Base-by-base conservation (phyloP, 2,888 invertebrate genomes). In the Luperina nickerlii region DNA sequence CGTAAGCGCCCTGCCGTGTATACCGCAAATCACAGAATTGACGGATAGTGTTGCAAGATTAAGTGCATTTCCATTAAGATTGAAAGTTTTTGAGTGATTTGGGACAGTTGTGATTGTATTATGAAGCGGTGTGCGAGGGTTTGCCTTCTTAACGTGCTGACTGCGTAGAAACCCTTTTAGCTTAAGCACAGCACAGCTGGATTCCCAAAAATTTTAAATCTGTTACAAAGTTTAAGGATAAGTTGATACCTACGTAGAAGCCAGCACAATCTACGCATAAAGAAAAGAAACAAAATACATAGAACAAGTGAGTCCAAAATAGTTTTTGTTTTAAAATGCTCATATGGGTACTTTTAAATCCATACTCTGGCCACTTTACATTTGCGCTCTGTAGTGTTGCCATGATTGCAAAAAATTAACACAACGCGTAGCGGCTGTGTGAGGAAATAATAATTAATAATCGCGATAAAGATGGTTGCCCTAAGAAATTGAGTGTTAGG, bases 11-110 rank as follows among this genome's bases (percentile, higher is more conserved):
- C 94, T 93, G 89, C 89, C 85, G 92, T 91, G 92, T 91, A 92
- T 91, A 94, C 95, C 94, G 94, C 96, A 95, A 95, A 95, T 95
- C 94, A 93, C 90, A 90, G 91, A 94, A 93, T 92, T 92, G 93
- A 93, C 92, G 90, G 66, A 86, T 86, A 85, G 78, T 86, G 80
- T 82, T 83, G 80, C 83, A 76, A 89, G 81, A 86, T 83, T 85
- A 84, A 82, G 72, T 78, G 68, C 63, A 74, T 86, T 90, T 86
- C 87, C 84, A 86, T 87, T 84, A 85, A 81, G 69, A 72, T 76
- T 76, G 65, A 65, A 83, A 75, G 76, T 76, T 78, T 85, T 83
- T 83, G 60, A 86, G 82, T 78, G 86, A 85, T 82, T 87, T 87
- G 65, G 67, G 54, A 67, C 48, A 65, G 57, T 24, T 63, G 7